Conservation (phyloP, 2,797 vertebrate genomes). For the Syngnathus acus region DNA sequence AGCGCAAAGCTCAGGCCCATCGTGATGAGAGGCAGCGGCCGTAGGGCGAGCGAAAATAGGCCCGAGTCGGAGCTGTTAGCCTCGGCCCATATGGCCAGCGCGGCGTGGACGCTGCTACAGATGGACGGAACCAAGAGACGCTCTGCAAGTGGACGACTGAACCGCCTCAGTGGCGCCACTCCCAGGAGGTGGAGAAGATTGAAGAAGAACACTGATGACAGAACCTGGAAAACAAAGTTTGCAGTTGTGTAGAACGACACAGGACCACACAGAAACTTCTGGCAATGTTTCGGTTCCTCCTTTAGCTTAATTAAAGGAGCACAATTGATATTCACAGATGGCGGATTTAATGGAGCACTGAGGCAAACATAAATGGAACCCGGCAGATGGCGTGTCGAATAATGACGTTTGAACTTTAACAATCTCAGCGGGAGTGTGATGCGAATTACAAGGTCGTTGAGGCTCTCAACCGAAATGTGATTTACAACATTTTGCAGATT, state of each 20-base stretch:
- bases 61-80: slow-evolving; percentile 41
- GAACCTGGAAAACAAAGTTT: slow-evolving; percentile 46
- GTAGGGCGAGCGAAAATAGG: slow-evolving; percentile 45
- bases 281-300: not conserved
- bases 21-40: slow-evolving; percentile 60
- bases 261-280: not conserved
- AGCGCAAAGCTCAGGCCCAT: slow-evolving; percentile 52
- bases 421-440: not conserved
- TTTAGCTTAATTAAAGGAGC: slow-evolving; percentile 1
- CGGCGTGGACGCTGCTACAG: slow-evolving; percentile 56
- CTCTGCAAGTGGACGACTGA: slow-evolving; percentile 61
- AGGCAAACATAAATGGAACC: not conserved
- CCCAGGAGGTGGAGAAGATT: slow-evolving; percentile 52
- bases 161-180: slow-evolving; percentile 50
- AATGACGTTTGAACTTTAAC: slow-evolving; percentile 2
- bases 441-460: not conserved
- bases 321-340: not conserved
- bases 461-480: not conserved
- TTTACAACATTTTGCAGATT: not conserved
- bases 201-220: slow-evolving; percentile 57
- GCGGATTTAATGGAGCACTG: slow-evolving; percentile 3
- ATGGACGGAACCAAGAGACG: slow-evolving; percentile 65
- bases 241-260: not conserved
- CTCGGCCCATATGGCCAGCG: slow-evolving; percentile 61
- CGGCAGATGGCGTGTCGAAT: not conserved